Percentiles rank a stretch among this genome's conserved stretches.
phyloP scores from a whole-genome alignment of 2,797 vertebrate genomes.

The Macropodus opercularis region DNA sequence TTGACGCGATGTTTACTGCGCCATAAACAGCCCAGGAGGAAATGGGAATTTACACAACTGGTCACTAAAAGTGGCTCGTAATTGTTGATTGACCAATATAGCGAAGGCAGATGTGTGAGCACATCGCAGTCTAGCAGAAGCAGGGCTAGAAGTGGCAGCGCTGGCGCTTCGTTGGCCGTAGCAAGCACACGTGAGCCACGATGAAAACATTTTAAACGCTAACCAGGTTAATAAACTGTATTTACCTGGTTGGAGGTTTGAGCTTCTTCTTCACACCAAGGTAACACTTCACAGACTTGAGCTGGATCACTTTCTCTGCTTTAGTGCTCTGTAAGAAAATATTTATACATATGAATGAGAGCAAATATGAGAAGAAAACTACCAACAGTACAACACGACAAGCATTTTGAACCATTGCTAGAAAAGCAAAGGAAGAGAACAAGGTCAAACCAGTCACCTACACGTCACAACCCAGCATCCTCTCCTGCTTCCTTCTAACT shows the following conservation, averaged over 20 bases:
- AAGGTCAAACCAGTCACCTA: slow-evolving; percentile 57
- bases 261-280: slow-evolving; percentile 91
- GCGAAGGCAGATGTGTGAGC: slow-evolving; percentile 1
- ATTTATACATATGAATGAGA: no score
- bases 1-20: slow-evolving; percentile 2
- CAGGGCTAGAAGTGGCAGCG: slow-evolving; percentile 4
- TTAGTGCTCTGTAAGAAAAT: slow-evolving; percentile 85
- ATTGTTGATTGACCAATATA: background rate
- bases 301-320: slow-evolving; percentile 85
- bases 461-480: slow-evolving; percentile 44
- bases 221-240: no score
- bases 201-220: no score
- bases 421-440: slow-evolving; percentile 43
- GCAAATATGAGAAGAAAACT: background rate
- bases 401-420: slow-evolving; percentile 35
- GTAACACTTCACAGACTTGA: slow-evolving; percentile 89
- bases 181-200: no score
- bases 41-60: slow-evolving; percentile 7
- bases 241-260: slow-evolving; percentile 92
- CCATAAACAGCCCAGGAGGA: background rate
- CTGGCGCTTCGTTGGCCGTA: slow-evolving; percentile 16
- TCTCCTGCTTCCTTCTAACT: slow-evolving; percentile 43
- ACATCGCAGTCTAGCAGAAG: slow-evolving; percentile 15
- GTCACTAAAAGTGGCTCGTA: slow-evolving; percentile 12
- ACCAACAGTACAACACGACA: slow-evolving; percentile 6